Base-by-base conservation (phyloP, 2,113 vertebrate genomes). In the Cavia aperea region DNA sequence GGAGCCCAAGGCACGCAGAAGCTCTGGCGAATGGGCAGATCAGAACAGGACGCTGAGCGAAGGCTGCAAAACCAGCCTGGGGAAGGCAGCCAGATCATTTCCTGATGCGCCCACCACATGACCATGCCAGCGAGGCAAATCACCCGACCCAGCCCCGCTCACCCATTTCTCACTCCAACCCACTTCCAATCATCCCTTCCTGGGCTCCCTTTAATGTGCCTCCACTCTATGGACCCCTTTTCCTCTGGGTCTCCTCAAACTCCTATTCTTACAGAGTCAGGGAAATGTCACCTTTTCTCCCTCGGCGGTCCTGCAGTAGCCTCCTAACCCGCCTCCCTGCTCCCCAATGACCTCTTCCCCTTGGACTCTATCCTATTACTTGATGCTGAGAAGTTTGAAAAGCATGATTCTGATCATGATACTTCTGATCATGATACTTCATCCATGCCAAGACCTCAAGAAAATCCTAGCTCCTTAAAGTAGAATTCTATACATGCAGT, bases 341-440 rank as follows among this genome's bases (percentile, higher is more conserved):
- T 78, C 26, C 60, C 13, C 1, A 0, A 3, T 4, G 18, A 23
- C 8, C 39, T n/a, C 63, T 33, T 36, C n/a, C 46, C 11, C 65
- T 18, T 56, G 43, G 31, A n/a, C 65, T 60, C 16, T 9, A 49
- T 15, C 79, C 68, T 46, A 58, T 15, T 68, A 68, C 26, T 91
- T 8, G 66, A 23, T 31, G 23, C 43, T 26, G 7, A 0, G 54
- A 39, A 54, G 7, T 58, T 79, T 90, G 72, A 54, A 43, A 81
- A 79, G 65, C 72, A 77, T 3, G 7, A 33, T 63, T 84, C 60
- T 88, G 56, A 78, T 62, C 51, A 51, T 51, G 11, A 51, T 51
- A 51, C 11, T 12, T 51, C 51, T 51, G 51, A 51, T 51, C 51
- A 51, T 51, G 11, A 51, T 51, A 51, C 11, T 51, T 51, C 2